Percentiles rank a stretch among this genome's conserved stretches.
phyloP scores from a whole-genome alignment of 2,888 invertebrate species.

The Dynastes tityus region DNA sequence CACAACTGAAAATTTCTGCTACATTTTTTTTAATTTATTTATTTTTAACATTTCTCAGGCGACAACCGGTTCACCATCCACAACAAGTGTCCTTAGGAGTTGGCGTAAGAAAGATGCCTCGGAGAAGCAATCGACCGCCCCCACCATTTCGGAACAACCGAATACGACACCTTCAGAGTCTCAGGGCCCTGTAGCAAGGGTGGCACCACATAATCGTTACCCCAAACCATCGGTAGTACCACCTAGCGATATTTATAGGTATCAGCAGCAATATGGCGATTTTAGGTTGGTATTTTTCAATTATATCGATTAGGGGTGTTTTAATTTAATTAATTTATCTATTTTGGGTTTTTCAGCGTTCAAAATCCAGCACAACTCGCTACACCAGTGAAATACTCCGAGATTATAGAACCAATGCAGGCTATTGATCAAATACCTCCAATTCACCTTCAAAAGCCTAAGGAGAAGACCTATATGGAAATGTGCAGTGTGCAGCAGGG shows the following conservation, averaged over 20 bases:
- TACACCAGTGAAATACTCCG: conserved; percentile 67
- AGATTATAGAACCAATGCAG: conserved; percentile 61
- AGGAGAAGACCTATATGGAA: conserved; percentile 66
- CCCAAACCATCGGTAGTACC: conserved; percentile 60
- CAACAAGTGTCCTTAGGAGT: conserved; percentile 66
- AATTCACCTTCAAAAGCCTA: conserved; percentile 62
- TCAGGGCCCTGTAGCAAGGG: conserved; percentile 66
- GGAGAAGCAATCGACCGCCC: conserved; percentile 60
- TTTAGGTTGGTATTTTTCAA: conserved; percentile 59
- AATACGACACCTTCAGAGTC: conserved; percentile 51
- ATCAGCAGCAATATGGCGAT: conserved; percentile 63
- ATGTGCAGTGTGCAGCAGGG: conserved; percentile 66
- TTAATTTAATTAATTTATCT: background rate
- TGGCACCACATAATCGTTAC: conserved; percentile 68
- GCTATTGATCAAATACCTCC: conserved; percentile 60
- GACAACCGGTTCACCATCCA: conserved; percentile 38
- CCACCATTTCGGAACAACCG: conserved; percentile 16
- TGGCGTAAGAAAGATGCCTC: conserved; percentile 67
- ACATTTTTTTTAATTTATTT: background rate
- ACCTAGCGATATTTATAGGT: conserved; percentile 62
- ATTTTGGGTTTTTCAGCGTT: conserved; percentile 40
- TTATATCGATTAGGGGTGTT: too few relatives aligned
- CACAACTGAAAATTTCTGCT: background rate
- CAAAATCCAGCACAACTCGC: conserved; percentile 57
- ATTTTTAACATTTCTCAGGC: conserved; percentile 11